Evolutionary conservation across 2,113 vertebrate species (phyloP).

Genomic region (Chionomys nivalis): DNA sequence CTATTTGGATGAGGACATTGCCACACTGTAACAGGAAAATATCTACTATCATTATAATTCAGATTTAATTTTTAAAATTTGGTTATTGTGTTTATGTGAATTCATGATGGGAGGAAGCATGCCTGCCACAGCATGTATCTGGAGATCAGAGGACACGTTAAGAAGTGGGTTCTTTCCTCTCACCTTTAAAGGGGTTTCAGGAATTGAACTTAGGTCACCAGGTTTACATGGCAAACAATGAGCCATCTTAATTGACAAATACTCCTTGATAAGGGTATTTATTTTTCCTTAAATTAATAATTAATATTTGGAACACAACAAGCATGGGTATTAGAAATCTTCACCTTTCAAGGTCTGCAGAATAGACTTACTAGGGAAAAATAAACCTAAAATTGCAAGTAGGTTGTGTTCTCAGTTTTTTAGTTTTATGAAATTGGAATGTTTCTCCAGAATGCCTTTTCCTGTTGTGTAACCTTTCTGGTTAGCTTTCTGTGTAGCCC

Average conservation of each 20-base stretch:
- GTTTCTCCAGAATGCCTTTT: background rate
- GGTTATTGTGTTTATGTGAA: background rate
- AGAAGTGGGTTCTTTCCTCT: background rate
- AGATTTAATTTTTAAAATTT: background rate
- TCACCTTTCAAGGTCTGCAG: conserved; percentile 44
- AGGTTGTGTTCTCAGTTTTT: conserved; percentile 18
- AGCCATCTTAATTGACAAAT: background rate
- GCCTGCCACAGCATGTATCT: background rate
- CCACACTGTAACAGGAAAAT: conserved; percentile 38
- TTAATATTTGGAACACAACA: conserved; percentile 38
- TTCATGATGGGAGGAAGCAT: background rate
- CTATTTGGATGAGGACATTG: conserved; percentile 24
- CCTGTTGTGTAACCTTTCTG: background rate
- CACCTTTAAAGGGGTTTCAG: background rate
- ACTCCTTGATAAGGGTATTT: conserved; percentile 13
- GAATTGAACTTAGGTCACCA: background rate
- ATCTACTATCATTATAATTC: background rate
- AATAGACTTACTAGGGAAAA: conserved; percentile 1
- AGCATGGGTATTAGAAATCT: background rate
- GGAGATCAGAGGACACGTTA: background rate
- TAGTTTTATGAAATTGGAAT: conserved; percentile 40
- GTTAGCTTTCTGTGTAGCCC: conserved; percentile 5
- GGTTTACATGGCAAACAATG: background rate
- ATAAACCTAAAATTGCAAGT: background rate
- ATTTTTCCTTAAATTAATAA: background rate